A percentile compares a stretch with the other conserved stretches of the same genome.
phyloP scores from a whole-genome alignment of 2,797 vertebrate species.

The Mus spretus region DNA sequence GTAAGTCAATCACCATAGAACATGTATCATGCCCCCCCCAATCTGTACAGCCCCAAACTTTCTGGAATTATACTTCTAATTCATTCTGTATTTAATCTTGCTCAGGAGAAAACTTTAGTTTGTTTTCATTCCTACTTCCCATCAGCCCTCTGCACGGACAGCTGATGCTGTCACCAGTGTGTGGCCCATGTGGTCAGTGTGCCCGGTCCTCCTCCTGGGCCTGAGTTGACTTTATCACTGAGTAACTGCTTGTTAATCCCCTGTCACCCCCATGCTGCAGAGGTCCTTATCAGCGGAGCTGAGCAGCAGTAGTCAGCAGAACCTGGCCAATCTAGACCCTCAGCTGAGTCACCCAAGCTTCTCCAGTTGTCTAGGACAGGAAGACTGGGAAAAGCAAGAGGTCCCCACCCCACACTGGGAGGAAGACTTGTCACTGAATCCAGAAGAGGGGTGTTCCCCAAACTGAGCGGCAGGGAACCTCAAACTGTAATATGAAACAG shows the following conservation, averaged over 20 bases:
- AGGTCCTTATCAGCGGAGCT: conserved; percentile 59
- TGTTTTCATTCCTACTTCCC: neutral
- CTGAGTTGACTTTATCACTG: conserved; percentile 70
- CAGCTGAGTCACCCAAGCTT: conserved; percentile 1
- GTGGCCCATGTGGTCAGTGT: neutral
- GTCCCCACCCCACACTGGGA: neutral
- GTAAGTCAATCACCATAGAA: conserved; percentile 61
- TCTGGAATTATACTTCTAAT: conserved; percentile 36
- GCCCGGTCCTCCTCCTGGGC: neutral
- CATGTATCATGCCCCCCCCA: neutral
- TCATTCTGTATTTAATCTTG: neutral
- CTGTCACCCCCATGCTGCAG: conserved; percentile 53
- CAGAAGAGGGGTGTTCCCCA: neutral
- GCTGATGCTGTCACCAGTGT: neutral
- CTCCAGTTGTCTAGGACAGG: neutral
- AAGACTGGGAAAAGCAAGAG: neutral
- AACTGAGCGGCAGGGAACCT: neutral
- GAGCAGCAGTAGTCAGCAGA: conserved; percentile 65
- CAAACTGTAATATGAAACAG: neutral
- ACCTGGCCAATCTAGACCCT: conserved; percentile 34
- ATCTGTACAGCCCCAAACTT: conserved; percentile 13
- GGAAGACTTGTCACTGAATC: neutral
- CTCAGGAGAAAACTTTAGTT: conserved; percentile 23
- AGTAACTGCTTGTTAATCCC: conserved; percentile 80
- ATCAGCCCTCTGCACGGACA: neutral